Conservation (phyloP, 2,888 invertebrate species). For the Caenorhabditis doughertyi region DNA sequence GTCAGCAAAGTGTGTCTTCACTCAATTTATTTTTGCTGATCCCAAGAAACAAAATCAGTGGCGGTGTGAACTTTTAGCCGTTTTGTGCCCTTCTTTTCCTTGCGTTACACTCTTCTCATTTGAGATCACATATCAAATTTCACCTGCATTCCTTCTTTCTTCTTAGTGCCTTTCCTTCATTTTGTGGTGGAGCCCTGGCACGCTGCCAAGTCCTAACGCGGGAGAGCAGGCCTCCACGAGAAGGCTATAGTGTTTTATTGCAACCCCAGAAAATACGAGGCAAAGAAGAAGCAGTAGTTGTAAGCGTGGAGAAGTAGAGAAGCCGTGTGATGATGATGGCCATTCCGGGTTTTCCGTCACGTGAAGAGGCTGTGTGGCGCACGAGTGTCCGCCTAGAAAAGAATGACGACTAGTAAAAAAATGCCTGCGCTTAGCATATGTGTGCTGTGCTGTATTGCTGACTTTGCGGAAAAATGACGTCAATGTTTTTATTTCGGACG, state of each 20-base stretch:
- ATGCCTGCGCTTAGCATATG: slow-evolving; percentile 48
- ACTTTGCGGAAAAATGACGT: slow-evolving; percentile 56
- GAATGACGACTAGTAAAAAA: slow-evolving; percentile 56
- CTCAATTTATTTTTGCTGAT: slow-evolving; percentile 8
- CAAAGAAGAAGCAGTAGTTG: neutral
- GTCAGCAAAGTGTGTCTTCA: slow-evolving; percentile 29
- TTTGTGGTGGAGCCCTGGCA: slow-evolving; percentile 26
- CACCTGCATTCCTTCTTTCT: slow-evolving; percentile 39
- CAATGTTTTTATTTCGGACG: slow-evolving; percentile 57
- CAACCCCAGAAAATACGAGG: slow-evolving; percentile 18
- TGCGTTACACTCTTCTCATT: slow-evolving; percentile 37
- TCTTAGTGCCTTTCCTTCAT: neutral
- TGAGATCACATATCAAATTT: slow-evolving; percentile 49
- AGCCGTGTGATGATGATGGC: slow-evolving; percentile 47
- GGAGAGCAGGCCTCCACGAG: slow-evolving; percentile 16
- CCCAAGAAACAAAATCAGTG: slow-evolving; percentile 19
- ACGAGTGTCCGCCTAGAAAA: slow-evolving; percentile 41
- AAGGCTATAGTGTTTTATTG: slow-evolving; percentile 53
- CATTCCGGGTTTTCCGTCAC: slow-evolving; percentile 51
- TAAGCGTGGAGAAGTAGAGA: slow-evolving; percentile 21
- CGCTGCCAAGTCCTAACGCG: slow-evolving; percentile 49
- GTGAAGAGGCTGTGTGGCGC: slow-evolving; percentile 48
- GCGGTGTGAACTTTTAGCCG: slow-evolving; percentile 48
- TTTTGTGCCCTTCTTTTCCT: slow-evolving; percentile 9
- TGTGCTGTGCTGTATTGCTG: slow-evolving; percentile 34